Percentiles rank a stretch among this genome's conserved stretches.
Conservation (phyloP, 2,797 vertebrate species). For the Allobates femoralis region DNA sequence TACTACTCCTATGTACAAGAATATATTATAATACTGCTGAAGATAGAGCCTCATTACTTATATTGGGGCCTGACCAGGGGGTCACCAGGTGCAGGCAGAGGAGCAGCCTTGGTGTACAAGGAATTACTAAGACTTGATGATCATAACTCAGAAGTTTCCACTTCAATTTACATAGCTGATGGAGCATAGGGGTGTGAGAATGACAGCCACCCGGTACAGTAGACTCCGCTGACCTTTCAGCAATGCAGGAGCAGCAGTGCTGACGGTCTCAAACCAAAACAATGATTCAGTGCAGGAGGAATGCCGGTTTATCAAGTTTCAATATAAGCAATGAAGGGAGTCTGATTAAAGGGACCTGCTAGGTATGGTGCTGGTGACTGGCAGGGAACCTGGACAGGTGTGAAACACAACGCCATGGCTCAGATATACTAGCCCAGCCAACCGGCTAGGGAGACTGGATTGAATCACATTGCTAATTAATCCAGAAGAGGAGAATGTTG, state of each 20-base stretch:
- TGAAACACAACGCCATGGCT: not conserved
- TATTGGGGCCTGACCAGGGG: too few species aligned
- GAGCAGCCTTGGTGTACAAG: not conserved
- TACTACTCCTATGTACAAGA: not conserved
- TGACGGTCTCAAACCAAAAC: slow-evolving; percentile 49
- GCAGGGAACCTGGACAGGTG: not conserved
- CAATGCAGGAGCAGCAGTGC: slow-evolving; percentile 37
- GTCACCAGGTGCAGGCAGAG: slow-evolving; percentile 20
- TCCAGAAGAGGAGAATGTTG: not conserved
- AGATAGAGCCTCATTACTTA: not conserved
- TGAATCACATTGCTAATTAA: not conserved
- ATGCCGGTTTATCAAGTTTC: slow-evolving; percentile 35
- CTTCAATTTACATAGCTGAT: slow-evolving; percentile 59
- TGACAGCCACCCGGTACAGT: slow-evolving; percentile 54
- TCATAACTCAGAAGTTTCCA: slow-evolving; percentile 60
- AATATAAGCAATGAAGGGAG: not conserved
- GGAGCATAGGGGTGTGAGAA: slow-evolving; percentile 47
- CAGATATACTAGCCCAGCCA: not conserved
- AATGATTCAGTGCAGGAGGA: slow-evolving; percentile 37
- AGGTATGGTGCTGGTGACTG: not conserved
- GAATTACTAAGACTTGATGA: slow-evolving; percentile 38
- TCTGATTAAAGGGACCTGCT: slow-evolving; percentile 7
- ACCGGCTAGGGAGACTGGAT: not conserved
- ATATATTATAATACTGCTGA: not conserved
- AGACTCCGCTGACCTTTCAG: slow-evolving; percentile 54